These are phyloP conservation scores for Gymnoscelis rufifasciata DNA, from an alignment of 2,888 invertebrate genomes.

Conservation along the genomic window DNA sequence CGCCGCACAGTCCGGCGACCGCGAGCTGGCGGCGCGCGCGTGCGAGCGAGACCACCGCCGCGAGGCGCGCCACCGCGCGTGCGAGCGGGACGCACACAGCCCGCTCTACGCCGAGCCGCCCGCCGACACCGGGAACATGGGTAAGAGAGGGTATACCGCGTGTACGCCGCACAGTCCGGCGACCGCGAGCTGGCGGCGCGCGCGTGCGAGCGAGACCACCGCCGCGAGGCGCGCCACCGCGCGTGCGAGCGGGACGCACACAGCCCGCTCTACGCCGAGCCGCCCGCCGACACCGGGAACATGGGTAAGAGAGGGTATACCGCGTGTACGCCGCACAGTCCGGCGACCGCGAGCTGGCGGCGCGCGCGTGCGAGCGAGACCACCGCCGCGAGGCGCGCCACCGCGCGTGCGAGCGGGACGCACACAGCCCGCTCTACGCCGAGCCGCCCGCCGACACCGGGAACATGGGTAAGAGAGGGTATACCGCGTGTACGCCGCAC, in stretches of 20 bases:
- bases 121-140: too few relatives aligned
- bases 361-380: conserved; percentile 62
- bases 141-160: too few relatives aligned
- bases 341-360: too few relatives aligned
- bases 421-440: conserved; percentile 84
- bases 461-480: too few relatives aligned
- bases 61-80: too few relatives aligned
- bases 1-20: too few relatives aligned
- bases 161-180: too few relatives aligned
- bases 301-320: too few relatives aligned
- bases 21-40: conserved; percentile 64
- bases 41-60: conserved; percentile 58
- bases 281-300: too few relatives aligned
- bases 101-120: too few relatives aligned
- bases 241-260: conserved; percentile 48
- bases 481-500: conserved; percentile 58
- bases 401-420: conserved; percentile 55
- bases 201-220: conserved; percentile 58
- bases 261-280: conserved; percentile 88
- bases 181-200: too few relatives aligned
- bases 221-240: conserved; percentile 82
- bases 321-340: conserved; percentile 63
- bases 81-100: conserved; percentile 53
- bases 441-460: conserved; percentile 90
- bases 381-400: conserved; percentile 82